Conservation (phyloP, 1,140 invertebrate genomes). For the Scaptomyza graminum region DNA sequence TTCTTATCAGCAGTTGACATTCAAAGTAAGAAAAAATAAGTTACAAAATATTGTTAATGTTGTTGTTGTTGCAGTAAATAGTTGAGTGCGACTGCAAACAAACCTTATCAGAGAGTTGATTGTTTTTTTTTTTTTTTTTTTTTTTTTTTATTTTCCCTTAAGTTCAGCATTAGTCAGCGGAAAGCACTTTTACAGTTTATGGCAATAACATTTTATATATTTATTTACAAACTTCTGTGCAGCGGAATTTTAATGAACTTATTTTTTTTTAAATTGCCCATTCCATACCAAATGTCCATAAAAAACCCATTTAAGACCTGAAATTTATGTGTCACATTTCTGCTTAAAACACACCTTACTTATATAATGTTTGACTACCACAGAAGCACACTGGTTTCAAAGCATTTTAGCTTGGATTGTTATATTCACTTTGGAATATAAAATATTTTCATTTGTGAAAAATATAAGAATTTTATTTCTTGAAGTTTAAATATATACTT, state of each 20-base stretch:
- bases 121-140: slow-evolving; percentile 9
- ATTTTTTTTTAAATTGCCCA: slow-evolving; percentile 2
- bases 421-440: too few relatives aligned
- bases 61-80: slow-evolving; percentile 12
- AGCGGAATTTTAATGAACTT: slow-evolving; percentile 12
- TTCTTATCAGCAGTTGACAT: slow-evolving; percentile 72
- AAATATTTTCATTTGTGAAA: too few relatives aligned
- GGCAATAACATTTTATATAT: not conserved
- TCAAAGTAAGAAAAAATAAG: slow-evolving; percentile 51
- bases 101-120: slow-evolving; percentile 56
- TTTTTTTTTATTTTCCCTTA: slow-evolving; percentile 12
- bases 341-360: slow-evolving; percentile 8
- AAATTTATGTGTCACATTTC: slow-evolving; percentile 27
- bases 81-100: slow-evolving; percentile 29
- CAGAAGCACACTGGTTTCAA: slow-evolving; percentile 7
- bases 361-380: not conserved
- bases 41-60: slow-evolving; percentile 59
- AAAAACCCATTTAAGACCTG: slow-evolving; percentile 3
- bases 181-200: slow-evolving; percentile 10
- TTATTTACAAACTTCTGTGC: slow-evolving; percentile 17
- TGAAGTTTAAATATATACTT: too few relatives aligned
- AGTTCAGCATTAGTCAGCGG: slow-evolving; percentile 56
- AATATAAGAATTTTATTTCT: too few relatives aligned
- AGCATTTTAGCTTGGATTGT: not conserved
- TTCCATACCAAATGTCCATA: slow-evolving; percentile 14